phyloP scores from a whole-genome alignment of 2,113 vertebrate species.

The Eudorcas thomsonii region DNA sequence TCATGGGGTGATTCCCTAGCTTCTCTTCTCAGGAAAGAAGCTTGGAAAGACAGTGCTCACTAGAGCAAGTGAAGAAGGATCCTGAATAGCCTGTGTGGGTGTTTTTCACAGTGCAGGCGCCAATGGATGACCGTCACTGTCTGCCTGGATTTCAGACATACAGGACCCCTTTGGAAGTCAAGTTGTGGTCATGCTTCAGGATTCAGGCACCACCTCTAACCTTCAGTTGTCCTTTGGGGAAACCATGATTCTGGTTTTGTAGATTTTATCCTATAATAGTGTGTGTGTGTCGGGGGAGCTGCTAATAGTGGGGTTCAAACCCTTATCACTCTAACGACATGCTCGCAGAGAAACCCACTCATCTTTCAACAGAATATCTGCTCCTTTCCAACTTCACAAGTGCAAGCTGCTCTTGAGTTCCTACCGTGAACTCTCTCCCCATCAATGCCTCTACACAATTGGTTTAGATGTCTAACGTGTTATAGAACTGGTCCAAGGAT shows the following conservation, averaged over 20 bases:
- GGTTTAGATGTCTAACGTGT: not conserved
- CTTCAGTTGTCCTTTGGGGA: not conserved
- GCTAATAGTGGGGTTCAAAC: too few relatives aligned
- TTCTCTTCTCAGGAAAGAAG: not conserved
- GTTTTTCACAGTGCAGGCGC: not conserved
- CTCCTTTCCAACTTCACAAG: not conserved
- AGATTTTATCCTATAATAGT: not conserved
- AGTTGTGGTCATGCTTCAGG: not conserved
- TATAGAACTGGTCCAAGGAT: not conserved
- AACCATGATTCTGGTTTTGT: not conserved
- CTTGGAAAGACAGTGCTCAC: not conserved
- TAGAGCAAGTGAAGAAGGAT: not conserved
- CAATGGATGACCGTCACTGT: not conserved
- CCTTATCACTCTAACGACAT: not conserved
- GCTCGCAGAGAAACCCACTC: not conserved
- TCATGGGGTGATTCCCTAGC: not conserved
- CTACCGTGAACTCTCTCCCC: not conserved
- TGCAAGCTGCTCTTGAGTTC: not conserved
- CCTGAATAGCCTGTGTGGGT: not conserved
- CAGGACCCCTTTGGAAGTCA: not conserved
- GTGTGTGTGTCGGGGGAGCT: fast-evolving
- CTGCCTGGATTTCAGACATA: not conserved
- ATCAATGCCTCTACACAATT: not conserved
- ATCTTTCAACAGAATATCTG: not conserved
- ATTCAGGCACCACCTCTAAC: not conserved